Evolutionary conservation across 2,888 invertebrate genomes (phyloP).

Genomic region (Mythimna pallens): DNA sequence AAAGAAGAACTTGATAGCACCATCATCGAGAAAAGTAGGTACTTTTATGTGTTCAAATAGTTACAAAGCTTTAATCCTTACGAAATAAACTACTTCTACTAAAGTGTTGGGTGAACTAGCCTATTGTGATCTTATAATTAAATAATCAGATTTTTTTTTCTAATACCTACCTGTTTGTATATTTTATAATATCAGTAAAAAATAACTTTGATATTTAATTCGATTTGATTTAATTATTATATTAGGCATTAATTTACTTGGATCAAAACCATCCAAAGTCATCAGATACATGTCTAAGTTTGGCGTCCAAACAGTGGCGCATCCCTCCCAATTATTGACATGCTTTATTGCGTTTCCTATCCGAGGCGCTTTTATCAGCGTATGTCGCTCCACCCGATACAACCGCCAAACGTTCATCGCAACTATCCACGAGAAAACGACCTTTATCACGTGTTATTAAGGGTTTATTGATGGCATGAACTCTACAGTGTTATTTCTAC

Average conservation of each 20-base stretch:
- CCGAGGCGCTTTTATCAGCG: slow-evolving; percentile 84
- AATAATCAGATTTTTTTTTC: neutral
- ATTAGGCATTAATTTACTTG: neutral
- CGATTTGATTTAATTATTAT: neutral
- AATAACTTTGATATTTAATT: neutral
- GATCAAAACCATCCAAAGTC: slow-evolving; percentile 7
- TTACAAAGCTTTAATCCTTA: too few relatives aligned
- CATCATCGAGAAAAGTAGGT: too few relatives aligned
- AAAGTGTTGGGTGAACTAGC: too few relatives aligned
- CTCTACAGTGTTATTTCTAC: slow-evolving; percentile 74
- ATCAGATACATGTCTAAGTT: slow-evolving; percentile 58
- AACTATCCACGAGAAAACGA: slow-evolving; percentile 50
- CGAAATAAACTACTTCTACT: too few relatives aligned
- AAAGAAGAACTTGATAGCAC: too few relatives aligned
- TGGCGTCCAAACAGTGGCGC: slow-evolving; percentile 70
- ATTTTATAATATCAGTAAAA: neutral
- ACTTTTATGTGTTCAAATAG: too few relatives aligned
- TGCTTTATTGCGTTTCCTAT: slow-evolving; percentile 85
- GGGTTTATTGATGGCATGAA: neutral
- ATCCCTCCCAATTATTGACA: slow-evolving; percentile 87
- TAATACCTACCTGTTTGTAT: neutral
- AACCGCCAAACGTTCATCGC: slow-evolving; percentile 49
- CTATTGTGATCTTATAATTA: neutral
- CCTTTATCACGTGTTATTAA: slow-evolving; percentile 63
- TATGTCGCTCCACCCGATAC: slow-evolving; percentile 76